These are phyloP conservation scores for Drosophila paranaensis DNA, from an alignment of 2,888 invertebrate species.

Conservation along the genomic window DNA sequence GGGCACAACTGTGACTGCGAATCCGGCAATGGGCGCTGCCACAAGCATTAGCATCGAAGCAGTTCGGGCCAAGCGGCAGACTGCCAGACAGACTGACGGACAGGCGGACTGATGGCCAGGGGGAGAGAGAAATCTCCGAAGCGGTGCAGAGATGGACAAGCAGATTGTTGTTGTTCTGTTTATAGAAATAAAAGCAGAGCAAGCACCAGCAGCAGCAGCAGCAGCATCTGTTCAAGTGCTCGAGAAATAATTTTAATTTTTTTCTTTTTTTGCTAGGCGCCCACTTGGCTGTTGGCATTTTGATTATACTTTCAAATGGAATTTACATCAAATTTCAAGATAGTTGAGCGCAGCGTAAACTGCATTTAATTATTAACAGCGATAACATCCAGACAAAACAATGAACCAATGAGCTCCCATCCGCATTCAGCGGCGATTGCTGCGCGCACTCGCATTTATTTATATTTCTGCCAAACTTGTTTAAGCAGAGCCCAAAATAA, in stretches of 20 bases:
- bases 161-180: background rate
- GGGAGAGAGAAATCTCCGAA: constrained; percentile 12
- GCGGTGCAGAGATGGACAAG: constrained; percentile 10
- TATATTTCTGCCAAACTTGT: constrained; percentile 7
- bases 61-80: constrained; percentile 36
- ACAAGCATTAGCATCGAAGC: constrained; percentile 64
- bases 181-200: constrained; percentile 16
- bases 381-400: constrained; percentile 25
- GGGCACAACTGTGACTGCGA: constrained; percentile 22
- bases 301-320: constrained; percentile 77
- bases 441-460: background rate
- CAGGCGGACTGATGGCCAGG: background rate
- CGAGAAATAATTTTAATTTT: constrained; percentile 56
- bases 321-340: constrained; percentile 56
- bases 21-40: constrained; percentile 39
- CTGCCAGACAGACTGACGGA: background rate
- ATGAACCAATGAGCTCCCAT: constrained; percentile 10
- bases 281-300: constrained; percentile 55
- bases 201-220: constrained; percentile 1
- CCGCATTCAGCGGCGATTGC: no score
- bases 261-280: constrained; percentile 5
- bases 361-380: constrained; percentile 74
- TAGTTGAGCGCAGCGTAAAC: constrained; percentile 61
- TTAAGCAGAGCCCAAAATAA: constrained; percentile 6
- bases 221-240: constrained; percentile 37